These are phyloP conservation scores for Muricea muricata DNA, from an alignment of 92 coral and sea anemone genomes.

Conservation along the genomic window DNA sequence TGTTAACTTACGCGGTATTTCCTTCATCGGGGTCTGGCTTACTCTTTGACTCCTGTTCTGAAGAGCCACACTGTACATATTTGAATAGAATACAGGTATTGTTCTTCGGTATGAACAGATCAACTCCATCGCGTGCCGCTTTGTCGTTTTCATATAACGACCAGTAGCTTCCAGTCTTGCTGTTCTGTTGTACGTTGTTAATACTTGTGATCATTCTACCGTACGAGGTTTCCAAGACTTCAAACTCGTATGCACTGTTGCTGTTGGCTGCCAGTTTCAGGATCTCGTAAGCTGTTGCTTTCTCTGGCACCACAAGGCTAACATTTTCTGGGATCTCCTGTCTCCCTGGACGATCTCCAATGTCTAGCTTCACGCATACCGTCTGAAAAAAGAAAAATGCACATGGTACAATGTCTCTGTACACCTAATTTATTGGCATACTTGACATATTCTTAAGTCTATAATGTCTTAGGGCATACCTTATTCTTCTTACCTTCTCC, in stretches of 20 bases:
- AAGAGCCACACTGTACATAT: background rate
- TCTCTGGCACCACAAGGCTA: conserved; percentile 17
- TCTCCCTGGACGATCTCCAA: background rate
- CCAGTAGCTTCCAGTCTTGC: conserved; percentile 1
- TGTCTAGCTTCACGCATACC: conserved; percentile 7
- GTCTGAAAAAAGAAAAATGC: background rate
- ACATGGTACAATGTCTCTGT: no score
- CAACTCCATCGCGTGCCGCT: conserved; percentile 13
- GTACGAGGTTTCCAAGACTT: background rate
- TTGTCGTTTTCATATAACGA: background rate
- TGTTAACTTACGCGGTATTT: no score
- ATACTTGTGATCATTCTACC: conserved; percentile 24
- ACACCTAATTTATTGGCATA: no score
- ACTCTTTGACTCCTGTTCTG: background rate
- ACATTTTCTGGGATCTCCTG: background rate
- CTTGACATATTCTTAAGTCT: no score
- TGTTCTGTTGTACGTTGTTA: background rate
- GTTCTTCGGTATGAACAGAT: conserved; percentile 7
- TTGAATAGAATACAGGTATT: conserved; percentile 19
- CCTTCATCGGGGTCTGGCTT: no score
- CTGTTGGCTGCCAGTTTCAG: background rate
- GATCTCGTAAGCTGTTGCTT: conserved; percentile 12
- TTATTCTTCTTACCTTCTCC: background rate
- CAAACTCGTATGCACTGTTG: background rate
- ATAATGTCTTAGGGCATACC: background rate